phyloP scores from a whole-genome alignment of 2,888 invertebrate species.

The Luffia ferchaultella region DNA sequence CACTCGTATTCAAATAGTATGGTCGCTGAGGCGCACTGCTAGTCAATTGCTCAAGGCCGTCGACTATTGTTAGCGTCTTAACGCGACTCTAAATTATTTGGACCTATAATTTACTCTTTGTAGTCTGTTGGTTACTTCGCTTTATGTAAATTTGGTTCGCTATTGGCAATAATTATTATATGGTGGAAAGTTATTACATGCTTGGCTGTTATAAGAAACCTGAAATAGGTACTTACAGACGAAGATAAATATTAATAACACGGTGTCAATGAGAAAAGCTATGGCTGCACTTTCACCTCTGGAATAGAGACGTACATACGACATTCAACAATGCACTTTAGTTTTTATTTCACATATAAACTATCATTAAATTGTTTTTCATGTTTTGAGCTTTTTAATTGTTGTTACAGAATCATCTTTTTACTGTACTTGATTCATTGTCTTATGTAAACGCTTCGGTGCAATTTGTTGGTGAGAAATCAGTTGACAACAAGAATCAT shows the following conservation, averaged over 20 bases:
- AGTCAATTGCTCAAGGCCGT: too few species aligned
- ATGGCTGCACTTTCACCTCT: conserved; percentile 48
- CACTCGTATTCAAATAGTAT: too few species aligned
- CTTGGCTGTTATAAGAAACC: background rate
- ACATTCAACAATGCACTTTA: background rate
- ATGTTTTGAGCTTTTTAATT: background rate
- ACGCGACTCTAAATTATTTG: background rate
- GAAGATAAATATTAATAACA: background rate
- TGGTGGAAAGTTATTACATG: background rate
- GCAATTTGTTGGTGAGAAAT: background rate
- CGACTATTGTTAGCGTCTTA: background rate
- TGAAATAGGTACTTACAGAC: too few species aligned
- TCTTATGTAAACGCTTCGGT: background rate
- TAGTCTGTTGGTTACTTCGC: background rate
- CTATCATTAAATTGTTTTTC: background rate
- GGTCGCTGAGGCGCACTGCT: too few species aligned
- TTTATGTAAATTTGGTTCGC: background rate
- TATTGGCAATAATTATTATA: background rate
- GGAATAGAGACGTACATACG: conserved; percentile 29
- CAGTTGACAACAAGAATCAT: background rate
- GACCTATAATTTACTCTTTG: background rate
- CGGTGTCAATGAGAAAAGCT: background rate
- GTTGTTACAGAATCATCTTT: too few species aligned
- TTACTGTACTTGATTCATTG: background rate
- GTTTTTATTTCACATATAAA: background rate